Evolutionary conservation across 2,113 vertebrate genomes (phyloP), one percentile per base, ranked within the genome.

Genomic region (Microcebus ravelobensis): DNA sequence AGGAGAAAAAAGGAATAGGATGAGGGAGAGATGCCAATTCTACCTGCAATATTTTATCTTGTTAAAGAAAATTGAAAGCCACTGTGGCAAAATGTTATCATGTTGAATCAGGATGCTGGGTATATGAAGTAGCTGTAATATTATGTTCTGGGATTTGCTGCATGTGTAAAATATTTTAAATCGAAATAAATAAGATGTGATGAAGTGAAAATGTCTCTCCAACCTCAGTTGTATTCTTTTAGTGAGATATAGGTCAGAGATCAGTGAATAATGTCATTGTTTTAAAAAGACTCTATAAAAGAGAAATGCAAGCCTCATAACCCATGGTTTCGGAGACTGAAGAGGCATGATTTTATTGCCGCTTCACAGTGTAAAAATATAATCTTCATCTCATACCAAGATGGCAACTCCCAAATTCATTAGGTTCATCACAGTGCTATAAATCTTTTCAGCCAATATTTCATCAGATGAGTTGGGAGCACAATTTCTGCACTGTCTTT

Each of bases 141-240:
- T 71, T 31, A 61, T 23, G 20, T 36, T 85, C 90, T 90, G 21
- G 68, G 74, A 74, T 45, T 95, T 77, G 68, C 63, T 50, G 6
- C 57, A n/a, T 13, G 14, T 68, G 82, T 77, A 48, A 94, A 76
- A 65, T 57, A 63, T 80, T 76, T 82, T 92, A 94, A 94, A 85
- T 81, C 34, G 87, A 81, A 96, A 45, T 21, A 79, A 90, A 48
- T 73, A 92, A 94, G 95, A 45, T 21, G 15, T 36, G 73, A 90
- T 68, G 18, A 70, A 39, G 5, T 90, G 57, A 45, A 70, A 95
- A 63, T 85, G 8, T 84, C n/a, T 86, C 91, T 96, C n/a, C 12
- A 42, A 23, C 34, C 36, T 48, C 79, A 77, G 15, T 29, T 55
- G 12, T 61, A 39, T 82, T 48, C 23, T 87, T 63, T 83, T 10